These are phyloP conservation scores for Discoglossus pictus DNA, from an alignment of 2,797 vertebrate species.

Conservation along the genomic window DNA sequence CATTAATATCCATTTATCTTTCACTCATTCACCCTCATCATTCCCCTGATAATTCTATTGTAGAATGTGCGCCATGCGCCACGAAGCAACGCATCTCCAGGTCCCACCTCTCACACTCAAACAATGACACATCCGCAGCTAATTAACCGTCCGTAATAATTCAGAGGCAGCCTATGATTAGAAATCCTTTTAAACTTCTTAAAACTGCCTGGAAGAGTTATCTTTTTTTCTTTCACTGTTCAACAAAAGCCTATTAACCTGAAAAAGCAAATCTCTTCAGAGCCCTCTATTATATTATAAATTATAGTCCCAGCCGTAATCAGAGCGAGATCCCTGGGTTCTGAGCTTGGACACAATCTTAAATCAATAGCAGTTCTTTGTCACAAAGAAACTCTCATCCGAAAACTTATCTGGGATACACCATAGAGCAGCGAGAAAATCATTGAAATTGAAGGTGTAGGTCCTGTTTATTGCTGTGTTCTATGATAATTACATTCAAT, in stretches of 20 bases:
- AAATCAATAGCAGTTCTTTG: constrained; percentile 45
- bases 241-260: constrained; percentile 54
- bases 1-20: constrained; percentile 53
- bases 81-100: constrained; percentile 31
- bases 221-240: constrained; percentile 50
- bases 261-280: constrained; percentile 24
- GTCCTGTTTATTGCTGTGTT: too few relatives aligned
- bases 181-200: constrained; percentile 55
- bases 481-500: too few relatives aligned
- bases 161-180: constrained; percentile 52
- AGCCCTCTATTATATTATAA: constrained; percentile 52
- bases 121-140: constrained; percentile 37
- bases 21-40: constrained; percentile 46
- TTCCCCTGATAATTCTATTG: constrained; percentile 50
- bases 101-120: constrained; percentile 45
- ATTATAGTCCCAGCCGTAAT: constrained; percentile 49
- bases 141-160: constrained; percentile 54
- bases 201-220: constrained; percentile 52
- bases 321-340: constrained; percentile 45
- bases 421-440: too few relatives aligned
- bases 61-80: constrained; percentile 44
- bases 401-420: constrained; percentile 26
- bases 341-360: constrained; percentile 44
- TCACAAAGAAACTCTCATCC: constrained; percentile 32
- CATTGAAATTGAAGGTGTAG: too few relatives aligned